These are phyloP conservation scores for Chloropsis hardwickii DNA, from an alignment of 2,113 vertebrate species.

Conservation along the genomic window DNA sequence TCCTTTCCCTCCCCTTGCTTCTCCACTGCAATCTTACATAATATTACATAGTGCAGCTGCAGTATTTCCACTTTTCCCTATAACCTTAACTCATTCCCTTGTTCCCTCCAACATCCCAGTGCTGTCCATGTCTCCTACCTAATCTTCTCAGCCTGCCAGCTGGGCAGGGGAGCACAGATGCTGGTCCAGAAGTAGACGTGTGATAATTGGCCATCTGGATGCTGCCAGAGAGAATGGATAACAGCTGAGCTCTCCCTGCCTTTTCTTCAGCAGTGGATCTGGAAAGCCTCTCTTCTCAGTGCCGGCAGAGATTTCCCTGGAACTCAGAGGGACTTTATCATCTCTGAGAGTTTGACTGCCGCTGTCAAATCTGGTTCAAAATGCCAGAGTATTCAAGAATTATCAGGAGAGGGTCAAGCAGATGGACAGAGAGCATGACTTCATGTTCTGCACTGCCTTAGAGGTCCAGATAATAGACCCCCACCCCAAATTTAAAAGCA, in stretches of 20 bases:
- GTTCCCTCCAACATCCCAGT: background rate
- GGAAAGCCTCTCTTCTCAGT: slow-evolving; percentile 30
- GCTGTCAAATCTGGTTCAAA: slow-evolving; percentile 11
- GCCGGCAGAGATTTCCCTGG: slow-evolving; percentile 45
- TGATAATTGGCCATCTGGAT: slow-evolving; percentile 63
- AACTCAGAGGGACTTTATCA: slow-evolving; percentile 40
- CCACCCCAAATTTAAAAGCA: background rate
- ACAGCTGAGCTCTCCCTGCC: slow-evolving; percentile 53
- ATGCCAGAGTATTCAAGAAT: slow-evolving; percentile 13
- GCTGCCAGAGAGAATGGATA: slow-evolving; percentile 45
- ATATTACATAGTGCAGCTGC: slow-evolving; percentile 37
- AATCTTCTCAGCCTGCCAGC: slow-evolving; percentile 45
- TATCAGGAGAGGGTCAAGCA: slow-evolving; percentile 23
- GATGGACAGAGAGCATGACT: slow-evolving; percentile 5
- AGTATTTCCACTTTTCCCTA: background rate
- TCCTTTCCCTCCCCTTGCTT: background rate
- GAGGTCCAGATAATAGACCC: background rate
- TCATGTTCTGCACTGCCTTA: background rate
- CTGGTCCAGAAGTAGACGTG: slow-evolving; percentile 58
- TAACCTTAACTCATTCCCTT: background rate
- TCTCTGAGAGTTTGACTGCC: background rate
- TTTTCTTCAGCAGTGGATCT: slow-evolving; percentile 3
- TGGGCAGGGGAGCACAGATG: slow-evolving; percentile 23
- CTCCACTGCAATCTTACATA: background rate
- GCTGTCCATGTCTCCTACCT: slow-evolving; percentile 45